Evolutionary conservation across 2,888 invertebrate genomes (phyloP).

Genomic region (Drosophila phalerata): DNA sequence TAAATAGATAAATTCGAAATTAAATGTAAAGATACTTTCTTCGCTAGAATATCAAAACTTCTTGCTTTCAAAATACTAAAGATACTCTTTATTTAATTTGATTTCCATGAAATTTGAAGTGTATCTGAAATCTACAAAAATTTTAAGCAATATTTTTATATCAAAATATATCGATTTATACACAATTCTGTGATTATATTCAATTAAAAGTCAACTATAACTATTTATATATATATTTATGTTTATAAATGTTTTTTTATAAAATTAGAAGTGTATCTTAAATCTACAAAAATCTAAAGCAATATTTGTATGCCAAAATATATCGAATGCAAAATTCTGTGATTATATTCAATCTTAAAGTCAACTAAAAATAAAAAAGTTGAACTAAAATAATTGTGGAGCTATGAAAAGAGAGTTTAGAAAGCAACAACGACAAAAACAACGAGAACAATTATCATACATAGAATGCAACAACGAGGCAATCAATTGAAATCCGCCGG

Average conservation of each 20-base stretch:
- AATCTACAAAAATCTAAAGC: neutral
- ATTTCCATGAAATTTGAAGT: too few relatives aligned
- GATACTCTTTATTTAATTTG: too few relatives aligned
- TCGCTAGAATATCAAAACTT: neutral
- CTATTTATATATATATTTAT: too few relatives aligned
- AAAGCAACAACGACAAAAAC: slow-evolving; percentile 5
- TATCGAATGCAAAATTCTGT: neutral
- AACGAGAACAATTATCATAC: slow-evolving; percentile 25
- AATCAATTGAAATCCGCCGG: slow-evolving; percentile 56
- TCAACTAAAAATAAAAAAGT: neutral
- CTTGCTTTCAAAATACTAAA: too few relatives aligned
- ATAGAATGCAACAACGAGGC: slow-evolving; percentile 13
- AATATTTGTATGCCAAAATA: neutral
- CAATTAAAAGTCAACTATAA: too few relatives aligned
- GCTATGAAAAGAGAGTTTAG: neutral
- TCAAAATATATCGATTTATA: neutral
- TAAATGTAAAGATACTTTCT: neutral
- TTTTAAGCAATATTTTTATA: neutral
- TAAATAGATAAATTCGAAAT: too few relatives aligned
- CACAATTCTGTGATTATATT: neutral
- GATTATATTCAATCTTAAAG: neutral
- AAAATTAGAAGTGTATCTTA: too few relatives aligned
- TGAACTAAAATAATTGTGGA: neutral
- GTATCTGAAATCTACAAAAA: too few relatives aligned
- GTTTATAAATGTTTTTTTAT: too few relatives aligned